Evolutionary conservation across 2,113 vertebrate species (phyloP), one percentile per base, ranked within the genome.

Genomic region (Anser cygnoides): DNA sequence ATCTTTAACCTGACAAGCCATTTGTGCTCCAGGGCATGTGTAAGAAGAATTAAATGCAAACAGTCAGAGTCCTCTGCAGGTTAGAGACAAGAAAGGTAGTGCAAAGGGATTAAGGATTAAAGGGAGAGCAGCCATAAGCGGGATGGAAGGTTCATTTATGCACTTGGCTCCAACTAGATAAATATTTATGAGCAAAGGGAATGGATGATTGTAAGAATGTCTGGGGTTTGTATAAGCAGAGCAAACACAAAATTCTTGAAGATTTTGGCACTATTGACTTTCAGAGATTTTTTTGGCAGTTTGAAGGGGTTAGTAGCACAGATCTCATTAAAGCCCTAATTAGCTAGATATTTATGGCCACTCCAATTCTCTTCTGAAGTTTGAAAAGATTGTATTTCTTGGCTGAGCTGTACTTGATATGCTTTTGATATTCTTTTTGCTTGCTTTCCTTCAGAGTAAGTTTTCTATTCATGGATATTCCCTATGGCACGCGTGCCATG

Each of bases 11-110:
- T 94, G 93, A 97, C 96, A 96, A 96, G 94, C 91, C 96, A 95
- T 96, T 97, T 96, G 92, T 95, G 96, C 97, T 95, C 91, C 90
- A 59, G 96, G 96, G 95, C 94, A 97, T 96, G 91, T 94, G 81
- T 96, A 97, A 96, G 93, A 97, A 95, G 96, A 97, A 97, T 97
- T 97, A 97, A 97, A 97, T 96, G 95, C 94, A 97, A 97, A 97
- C 94, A 96, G 87, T 91, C 93, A 92, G 95, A 96, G 93, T 96
- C 93, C 93, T 97, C 95, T 90, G 96, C 95, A 96, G 96, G 95
- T 96, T 97, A 94, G 96, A 95, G 94, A 95, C 93, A 96, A 89
- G 96, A 95, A 95, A 93, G 92, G 95, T 97, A 96, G 96, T 94
- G 95, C 92, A 95, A 74, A 96, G 94, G 97, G 96, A 97, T 97